Evolutionary conservation across 1,140 invertebrate species (phyloP), one percentile per base, ranked within the genome.

Genomic region (Cotesia glomerata): DNA sequence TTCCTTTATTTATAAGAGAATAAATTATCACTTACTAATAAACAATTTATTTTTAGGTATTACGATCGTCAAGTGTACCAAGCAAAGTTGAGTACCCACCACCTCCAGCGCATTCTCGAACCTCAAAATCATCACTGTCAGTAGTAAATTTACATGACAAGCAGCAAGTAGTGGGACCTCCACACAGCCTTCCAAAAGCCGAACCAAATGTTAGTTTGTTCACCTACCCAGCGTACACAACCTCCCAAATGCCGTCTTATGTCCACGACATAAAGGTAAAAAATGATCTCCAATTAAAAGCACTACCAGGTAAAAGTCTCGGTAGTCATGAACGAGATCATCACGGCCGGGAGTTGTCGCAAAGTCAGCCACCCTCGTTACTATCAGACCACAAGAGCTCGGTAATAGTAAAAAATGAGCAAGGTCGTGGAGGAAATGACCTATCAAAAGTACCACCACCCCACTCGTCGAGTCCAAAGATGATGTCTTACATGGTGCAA

Each of bases 341-440:
- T 54, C 85, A 85, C n/a, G 80, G 78, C 5, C 86, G 89, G 77
- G 90, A 91, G 72, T 85, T 89, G 16, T 81, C 91, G 35, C 51
- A 61, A 71, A 64, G 64, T 56, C 69, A 61, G 35, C 69, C 69
- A 1, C 69, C 91, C 62, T 89, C 89, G 5, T 77, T 92, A 2
- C 84, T 92, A 63, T 88, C 89, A 76, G 92, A 93, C 84, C 85
- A 90, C 74, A 93, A 93, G 78, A 93, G 90, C 80, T 92, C 92
- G 79, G 93, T 94, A 76, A 93, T 93, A 82, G 92, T 93, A 18
- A 93, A 93, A 84, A 92, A 93, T 81, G 92, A 93, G 73, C 65
- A 67, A 18, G 90, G 88, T 26, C 91, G 92, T 11, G 18, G 5
- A 14, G 52, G 52, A 78, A 87, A 87, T 45, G 85, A 90, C 68